Conservation (phyloP, 1,140 invertebrate genomes). For the Zaprionus davidi region DNA sequence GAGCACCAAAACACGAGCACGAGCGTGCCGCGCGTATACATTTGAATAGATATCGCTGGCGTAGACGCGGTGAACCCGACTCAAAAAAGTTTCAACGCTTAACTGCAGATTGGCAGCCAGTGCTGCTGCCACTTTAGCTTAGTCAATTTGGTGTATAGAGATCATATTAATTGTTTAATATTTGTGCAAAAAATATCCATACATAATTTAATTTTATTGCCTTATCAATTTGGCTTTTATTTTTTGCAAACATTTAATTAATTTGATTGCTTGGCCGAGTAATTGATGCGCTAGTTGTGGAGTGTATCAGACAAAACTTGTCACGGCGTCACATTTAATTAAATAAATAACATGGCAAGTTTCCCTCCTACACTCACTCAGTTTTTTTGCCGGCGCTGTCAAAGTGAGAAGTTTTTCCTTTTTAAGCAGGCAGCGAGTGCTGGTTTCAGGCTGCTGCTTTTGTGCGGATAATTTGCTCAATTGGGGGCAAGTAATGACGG, state of each 20-base stretch:
- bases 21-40: neutral
- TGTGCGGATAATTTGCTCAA: constrained; percentile 36
- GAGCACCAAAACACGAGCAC: neutral
- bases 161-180: neutral
- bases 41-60: neutral
- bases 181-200: neutral
- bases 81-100: constrained; percentile 14
- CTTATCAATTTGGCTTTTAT: neutral
- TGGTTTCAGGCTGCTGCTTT: constrained; percentile 7
- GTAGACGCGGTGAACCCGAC: constrained; percentile 10
- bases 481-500: constrained; percentile 62
- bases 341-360: constrained; percentile 73
- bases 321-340: constrained; percentile 67
- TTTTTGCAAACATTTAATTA: constrained; percentile 32
- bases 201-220: neutral
- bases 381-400: constrained; percentile 42
- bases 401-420: constrained; percentile 61
- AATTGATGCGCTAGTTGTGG: constrained; percentile 36
- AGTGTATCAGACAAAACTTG: constrained; percentile 49
- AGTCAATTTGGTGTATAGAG: neutral
- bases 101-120: neutral
- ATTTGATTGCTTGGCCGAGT: constrained; percentile 22
- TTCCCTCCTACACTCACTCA: constrained; percentile 35
- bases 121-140: neutral
- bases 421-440: constrained; percentile 29